A percentile compares a stretch with the other conserved stretches of the same genome.
Evolutionary conservation across 2,797 vertebrate genomes (phyloP).

Genomic region (Pantherophis vulpinus): DNA sequence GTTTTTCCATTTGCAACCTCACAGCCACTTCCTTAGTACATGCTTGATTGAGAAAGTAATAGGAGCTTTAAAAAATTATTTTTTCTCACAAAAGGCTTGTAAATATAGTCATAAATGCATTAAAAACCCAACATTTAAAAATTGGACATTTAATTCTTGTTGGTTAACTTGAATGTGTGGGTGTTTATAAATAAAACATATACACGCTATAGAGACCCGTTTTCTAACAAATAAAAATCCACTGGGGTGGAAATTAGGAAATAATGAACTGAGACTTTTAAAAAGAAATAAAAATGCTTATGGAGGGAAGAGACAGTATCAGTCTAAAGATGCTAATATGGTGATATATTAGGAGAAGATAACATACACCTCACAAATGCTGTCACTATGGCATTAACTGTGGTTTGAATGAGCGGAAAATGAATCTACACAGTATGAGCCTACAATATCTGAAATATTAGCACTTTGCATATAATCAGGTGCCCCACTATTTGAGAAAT

Average conservation of each 20-base stretch:
- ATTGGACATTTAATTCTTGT: neutral
- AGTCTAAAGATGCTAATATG: neutral
- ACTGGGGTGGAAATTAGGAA: conserved; percentile 26
- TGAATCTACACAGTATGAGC: neutral
- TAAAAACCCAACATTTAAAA: neutral
- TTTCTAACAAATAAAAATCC: conserved; percentile 12
- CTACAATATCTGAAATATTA: neutral
- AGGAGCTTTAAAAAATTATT: neutral
- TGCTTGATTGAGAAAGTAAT: neutral
- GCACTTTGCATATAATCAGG: neutral
- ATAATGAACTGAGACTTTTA: neutral
- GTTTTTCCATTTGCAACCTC: conserved; percentile 32
- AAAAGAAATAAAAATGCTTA: conserved; percentile 5
- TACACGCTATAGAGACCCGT: neutral
- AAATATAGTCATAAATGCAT: neutral
- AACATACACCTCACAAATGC: neutral
- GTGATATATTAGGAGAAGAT: neutral
- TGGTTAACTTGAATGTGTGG: neutral
- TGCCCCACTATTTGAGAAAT: neutral
- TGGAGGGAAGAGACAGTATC: neutral
- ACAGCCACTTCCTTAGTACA: conserved; percentile 17
- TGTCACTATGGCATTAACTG: neutral
- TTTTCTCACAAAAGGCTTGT: neutral
- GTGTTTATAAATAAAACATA: neutral
- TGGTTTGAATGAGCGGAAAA: neutral